Percentiles rank a stretch among this genome's conserved stretches.
phyloP scores from a whole-genome alignment of 2,113 vertebrate species.

The Silurus asotus region DNA sequence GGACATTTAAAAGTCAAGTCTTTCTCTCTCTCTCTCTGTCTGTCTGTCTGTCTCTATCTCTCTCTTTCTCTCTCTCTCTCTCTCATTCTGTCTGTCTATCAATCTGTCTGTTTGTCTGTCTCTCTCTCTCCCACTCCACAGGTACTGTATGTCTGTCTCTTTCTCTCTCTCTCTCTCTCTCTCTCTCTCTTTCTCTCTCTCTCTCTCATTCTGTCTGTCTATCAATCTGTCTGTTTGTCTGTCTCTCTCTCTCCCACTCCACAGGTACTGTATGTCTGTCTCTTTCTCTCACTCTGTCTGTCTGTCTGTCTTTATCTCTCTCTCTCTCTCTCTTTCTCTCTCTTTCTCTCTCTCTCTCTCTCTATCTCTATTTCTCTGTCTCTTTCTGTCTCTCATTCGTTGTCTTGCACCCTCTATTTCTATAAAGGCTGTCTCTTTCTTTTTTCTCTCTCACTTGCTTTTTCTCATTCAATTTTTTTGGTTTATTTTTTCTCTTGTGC shows the following conservation, averaged over 20 bases:
- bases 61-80: neutral
- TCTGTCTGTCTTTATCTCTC: conserved; percentile 3
- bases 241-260: neutral
- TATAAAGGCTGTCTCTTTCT: neutral
- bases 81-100: neutral
- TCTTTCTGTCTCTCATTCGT: neutral
- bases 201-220: neutral
- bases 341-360: neutral
- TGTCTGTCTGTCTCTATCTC: neutral
- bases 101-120: neutral
- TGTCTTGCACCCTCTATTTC: conserved; percentile 12
- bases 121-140: neutral
- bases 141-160: neutral
- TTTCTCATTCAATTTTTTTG: neutral
- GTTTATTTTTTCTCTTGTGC: neutral
- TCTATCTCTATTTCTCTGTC: neutral
- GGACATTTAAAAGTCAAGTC: too few species aligned
- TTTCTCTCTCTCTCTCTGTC: neutral
- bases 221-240: conserved; percentile 7
- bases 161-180: neutral
- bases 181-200: neutral
- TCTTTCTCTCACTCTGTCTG: neutral
- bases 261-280: neutral
- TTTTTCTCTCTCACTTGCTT: neutral
- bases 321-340: neutral